Base-by-base conservation (phyloP, 2,888 invertebrate genomes). In the Bugula neritina region DNA sequence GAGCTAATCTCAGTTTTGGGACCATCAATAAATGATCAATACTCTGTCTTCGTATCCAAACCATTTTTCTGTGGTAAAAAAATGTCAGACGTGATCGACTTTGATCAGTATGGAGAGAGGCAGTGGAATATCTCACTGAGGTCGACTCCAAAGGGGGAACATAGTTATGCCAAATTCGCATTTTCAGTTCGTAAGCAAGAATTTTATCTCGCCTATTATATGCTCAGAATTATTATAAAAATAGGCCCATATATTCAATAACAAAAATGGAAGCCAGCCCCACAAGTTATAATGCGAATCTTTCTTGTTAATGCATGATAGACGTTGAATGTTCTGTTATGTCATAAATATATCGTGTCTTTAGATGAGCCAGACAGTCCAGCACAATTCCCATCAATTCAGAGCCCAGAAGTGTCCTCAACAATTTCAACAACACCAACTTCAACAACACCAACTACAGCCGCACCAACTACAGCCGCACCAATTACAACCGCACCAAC, bases 121-220 rank as follows among this genome's bases (percentile, higher is more conserved):
- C 21, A 63, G 27, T 63, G 63, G 63, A 63, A 63, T 25, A 31
- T 63, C 27, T 25, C 31, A 29, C n/a, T 29, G 29, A 63, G 27
- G n/a, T 13, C 63, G 2, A 63, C 27, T 25, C 63, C 63, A 31
- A 63, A 63, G 31, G 63, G 63, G 31, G 63, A 31, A 34, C 27
- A 25, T 63, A 63, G 63, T 27, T 25, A 21, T 31, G 63, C 63
- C 3, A 27, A 13, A 34, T 63, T 63, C 31, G 21, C 63, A 13
- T 63, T 63, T 63, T 63, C 63, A 25, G 63, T 63, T 31, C 63
- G 63, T 63, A 63, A 63, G 63, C 31, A n/a, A 5, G 5, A 52
- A 52, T 21, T 52, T 21, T 21, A 13, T n/a, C n/a, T n/a, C n/a
- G n/a, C n/a, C n/a, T n/a, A n/a, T n/a, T n/a, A n/a, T n/a, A n/a